Evolutionary conservation across 2,113 vertebrate genomes (phyloP), one percentile per base, ranked within the genome.

Genomic region (Hippocampus barbouri): DNA sequence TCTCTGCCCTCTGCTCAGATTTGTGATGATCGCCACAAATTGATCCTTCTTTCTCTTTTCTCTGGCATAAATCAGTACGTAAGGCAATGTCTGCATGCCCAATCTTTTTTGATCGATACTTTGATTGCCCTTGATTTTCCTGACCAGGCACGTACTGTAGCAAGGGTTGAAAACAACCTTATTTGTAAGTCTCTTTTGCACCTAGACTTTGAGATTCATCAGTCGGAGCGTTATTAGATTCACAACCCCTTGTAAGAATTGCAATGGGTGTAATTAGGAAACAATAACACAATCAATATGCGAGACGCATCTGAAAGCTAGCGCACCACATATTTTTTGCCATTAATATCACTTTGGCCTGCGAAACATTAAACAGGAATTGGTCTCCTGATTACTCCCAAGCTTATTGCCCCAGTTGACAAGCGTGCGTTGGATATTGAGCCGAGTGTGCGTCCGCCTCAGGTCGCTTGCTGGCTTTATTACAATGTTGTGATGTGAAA

Each of bases 241-340:
- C 45, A 67, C 71, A 66, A 20, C 30, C 78, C 72, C 65, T 51
- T 72, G 56, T 72, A 77, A 79, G 59, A 66, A 68, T 62, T 76
- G 56, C 60, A 49, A 15, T 10, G 21, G 21, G 60, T 74, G 53
- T 71, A 73, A 87, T 88, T 87, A 80, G 73, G 56, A 81, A 80
- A 83, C 71, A 84, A 83, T 80, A 85, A 76, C 66, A 57, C 70
- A 69, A 81, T 85, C 25, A 82, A 83, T 81, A 85, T 82, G 75
- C 40, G 34, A 70, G 69, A 70, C 20, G 56, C 23, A 63, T 69
- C 84, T 82, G 16, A 74, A 69, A 85, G 73, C n/a, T n/a, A n/a
- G n/a, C 70, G 4, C 60, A 77, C 83, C 70, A 9, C 41, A 47
- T 21, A 65, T 60, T 59, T 60, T 59, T 72, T 30, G 21, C 70